phyloP scores from a whole-genome alignment of 2,113 vertebrate species.

The Syngnathus typhle region DNA sequence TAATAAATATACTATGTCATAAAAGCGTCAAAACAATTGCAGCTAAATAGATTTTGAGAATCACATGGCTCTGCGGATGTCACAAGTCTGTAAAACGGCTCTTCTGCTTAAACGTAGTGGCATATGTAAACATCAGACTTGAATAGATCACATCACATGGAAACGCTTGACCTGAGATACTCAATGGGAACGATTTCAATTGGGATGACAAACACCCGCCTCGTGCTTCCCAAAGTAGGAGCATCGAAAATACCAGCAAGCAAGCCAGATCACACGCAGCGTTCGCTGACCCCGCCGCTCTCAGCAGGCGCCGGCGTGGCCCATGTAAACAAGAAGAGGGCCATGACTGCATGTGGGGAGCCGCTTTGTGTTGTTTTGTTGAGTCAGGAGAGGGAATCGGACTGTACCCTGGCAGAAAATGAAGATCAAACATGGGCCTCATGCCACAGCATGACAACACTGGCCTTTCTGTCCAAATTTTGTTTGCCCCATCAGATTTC shows the following conservation, averaged over 20 bases:
- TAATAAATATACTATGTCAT: too few relatives aligned
- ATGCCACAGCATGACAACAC: not conserved
- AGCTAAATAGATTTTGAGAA: too few relatives aligned
- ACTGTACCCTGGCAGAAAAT: not conserved
- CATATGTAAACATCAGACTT: not conserved
- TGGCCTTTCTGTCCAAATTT: too few relatives aligned
- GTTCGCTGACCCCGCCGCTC: slow-evolving; percentile 31
- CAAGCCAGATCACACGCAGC: slow-evolving; percentile 33
- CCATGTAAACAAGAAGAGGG: slow-evolving; percentile 30
- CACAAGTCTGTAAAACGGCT: too few relatives aligned
- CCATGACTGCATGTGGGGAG: slow-evolving; percentile 17
- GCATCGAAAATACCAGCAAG: slow-evolving; percentile 20
- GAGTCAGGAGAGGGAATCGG: slow-evolving; percentile 7
- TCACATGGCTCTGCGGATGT: too few relatives aligned
- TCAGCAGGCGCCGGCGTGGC: slow-evolving; percentile 40
- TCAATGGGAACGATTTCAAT: too few relatives aligned
- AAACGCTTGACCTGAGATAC: slow-evolving; percentile 3
- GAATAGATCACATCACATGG: slow-evolving; percentile 1
- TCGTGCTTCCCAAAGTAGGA: slow-evolving; percentile 25
- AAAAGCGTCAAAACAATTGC: too few relatives aligned
- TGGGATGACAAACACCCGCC: too few relatives aligned
- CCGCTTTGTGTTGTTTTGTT: slow-evolving; percentile 27
- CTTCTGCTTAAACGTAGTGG: too few relatives aligned
- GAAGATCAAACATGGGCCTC: not conserved
- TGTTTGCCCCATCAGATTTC: too few relatives aligned